Conservation (phyloP, 1,140 invertebrate genomes). For the Zaprionus africanus region DNA sequence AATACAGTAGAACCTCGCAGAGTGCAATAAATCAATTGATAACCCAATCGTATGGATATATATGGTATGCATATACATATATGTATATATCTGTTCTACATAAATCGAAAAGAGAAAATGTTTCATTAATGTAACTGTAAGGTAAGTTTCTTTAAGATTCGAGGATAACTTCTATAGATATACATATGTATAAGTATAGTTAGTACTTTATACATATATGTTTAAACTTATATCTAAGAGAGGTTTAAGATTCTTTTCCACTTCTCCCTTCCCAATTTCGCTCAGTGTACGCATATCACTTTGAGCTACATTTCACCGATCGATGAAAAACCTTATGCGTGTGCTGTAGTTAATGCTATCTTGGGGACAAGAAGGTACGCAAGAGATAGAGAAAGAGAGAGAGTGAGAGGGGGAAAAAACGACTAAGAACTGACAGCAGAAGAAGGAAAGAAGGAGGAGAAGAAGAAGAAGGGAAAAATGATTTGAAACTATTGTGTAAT, state of each 20-base stretch:
- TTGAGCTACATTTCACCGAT: neutral
- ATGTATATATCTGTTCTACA: no score
- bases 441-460: neutral
- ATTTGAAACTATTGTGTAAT: conserved; percentile 80
- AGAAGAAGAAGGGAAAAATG: conserved; percentile 29
- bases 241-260: neutral
- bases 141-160: no score
- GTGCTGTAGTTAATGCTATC: neutral
- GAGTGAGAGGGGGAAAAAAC: neutral
- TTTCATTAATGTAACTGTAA: no score
- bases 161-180: no score
- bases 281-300: neutral
- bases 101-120: no score
- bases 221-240: neutral
- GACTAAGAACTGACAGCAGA: neutral
- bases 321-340: neutral
- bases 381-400: neutral
- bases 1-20: conserved; percentile 40
- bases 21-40: conserved; percentile 21
- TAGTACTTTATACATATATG: no score
- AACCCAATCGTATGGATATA: neutral
- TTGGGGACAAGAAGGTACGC: neutral
- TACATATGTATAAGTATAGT: no score
- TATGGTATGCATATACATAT: no score
- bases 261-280: neutral